These are phyloP conservation scores for Hyperopisus bebe DNA, from an alignment of 2,113 vertebrate genomes.

Conservation along the genomic window DNA sequence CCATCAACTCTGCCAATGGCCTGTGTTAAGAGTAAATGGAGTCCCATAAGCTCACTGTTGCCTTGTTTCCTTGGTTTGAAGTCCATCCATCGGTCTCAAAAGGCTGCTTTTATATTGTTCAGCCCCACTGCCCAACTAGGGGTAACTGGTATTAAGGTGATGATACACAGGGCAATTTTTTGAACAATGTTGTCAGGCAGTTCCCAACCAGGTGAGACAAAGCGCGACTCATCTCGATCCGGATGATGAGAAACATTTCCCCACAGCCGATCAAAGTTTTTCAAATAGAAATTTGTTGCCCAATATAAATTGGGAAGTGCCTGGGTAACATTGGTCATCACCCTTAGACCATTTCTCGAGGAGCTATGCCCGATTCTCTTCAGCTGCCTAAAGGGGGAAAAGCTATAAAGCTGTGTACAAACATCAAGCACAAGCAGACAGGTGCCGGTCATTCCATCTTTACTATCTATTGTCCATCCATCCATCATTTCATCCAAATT, in stretches of 20 bases:
- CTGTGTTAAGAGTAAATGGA: conserved; percentile 45
- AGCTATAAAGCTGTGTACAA: neutral
- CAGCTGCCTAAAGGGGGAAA: neutral
- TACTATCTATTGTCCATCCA: neutral
- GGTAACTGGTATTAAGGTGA: neutral
- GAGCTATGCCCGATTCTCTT: neutral
- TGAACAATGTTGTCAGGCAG: neutral
- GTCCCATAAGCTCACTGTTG: conserved; percentile 34
- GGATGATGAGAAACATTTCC: neutral
- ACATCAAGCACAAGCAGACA: neutral
- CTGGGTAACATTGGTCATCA: neutral
- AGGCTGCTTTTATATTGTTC: neutral
- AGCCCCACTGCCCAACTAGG: neutral
- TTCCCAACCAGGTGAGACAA: neutral
- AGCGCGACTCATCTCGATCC: neutral
- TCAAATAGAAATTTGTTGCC: neutral
- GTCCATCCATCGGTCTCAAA: neutral
- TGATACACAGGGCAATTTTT: neutral
- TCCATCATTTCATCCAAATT: neutral
- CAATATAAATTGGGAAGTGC: neutral
- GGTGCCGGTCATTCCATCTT: neutral
- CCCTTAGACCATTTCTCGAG: neutral
- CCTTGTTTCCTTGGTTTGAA: neutral
- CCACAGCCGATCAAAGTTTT: neutral
- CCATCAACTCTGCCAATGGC: conserved; percentile 33